Evolutionary conservation across 1,140 invertebrate species (phyloP), one percentile per base, ranked within the genome.

Genomic region (Rhagoletis pomonella): DNA sequence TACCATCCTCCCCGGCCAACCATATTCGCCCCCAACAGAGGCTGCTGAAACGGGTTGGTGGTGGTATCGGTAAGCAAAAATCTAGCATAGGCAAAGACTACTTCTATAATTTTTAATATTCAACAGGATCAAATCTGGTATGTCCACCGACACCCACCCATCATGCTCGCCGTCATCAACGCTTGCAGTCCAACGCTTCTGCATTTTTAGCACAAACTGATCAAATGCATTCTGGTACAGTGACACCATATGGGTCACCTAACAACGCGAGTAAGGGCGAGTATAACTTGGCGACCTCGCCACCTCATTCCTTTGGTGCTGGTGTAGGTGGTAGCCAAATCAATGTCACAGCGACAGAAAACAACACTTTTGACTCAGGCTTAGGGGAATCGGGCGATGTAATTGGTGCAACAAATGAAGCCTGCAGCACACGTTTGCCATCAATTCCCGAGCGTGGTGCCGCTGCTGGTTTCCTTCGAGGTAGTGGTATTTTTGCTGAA

Each of bases 121-220:
- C 93, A 73, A 47, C 14, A 87, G 86, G 67, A 92, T 0, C 93
- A 93, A 88, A 87, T 77, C 85, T 92, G 9, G 94, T 96, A 55
- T 97, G 97, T 91, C 97, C 96, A 7, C 97, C 97, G 0, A 97
- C 97, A 1, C 97, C 97, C 0, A 97, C 96, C 0, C 97, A 97
- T 93, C 96, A 96, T 90, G 96, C 96, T 9, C 94, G 96, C 67
- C 94, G 91, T 6, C 91, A 92, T 89, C 90, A 91, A 12, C 91
- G 91, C 39, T 89, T 92, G 0, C 91, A 91, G 64, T 90, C 90
- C 19, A 73, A 69, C 44, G 50, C 87, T 14, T 73, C 81, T 10
- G 88, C 87, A 59, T 55, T 94, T 94, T 88, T 94, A 93, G 9
- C 73, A 19, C 55, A 59, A 81, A 88, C 87, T 88, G 91, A 90